Conservation (phyloP, 2,113 vertebrate species). For the Dendrocopos noguchii region DNA sequence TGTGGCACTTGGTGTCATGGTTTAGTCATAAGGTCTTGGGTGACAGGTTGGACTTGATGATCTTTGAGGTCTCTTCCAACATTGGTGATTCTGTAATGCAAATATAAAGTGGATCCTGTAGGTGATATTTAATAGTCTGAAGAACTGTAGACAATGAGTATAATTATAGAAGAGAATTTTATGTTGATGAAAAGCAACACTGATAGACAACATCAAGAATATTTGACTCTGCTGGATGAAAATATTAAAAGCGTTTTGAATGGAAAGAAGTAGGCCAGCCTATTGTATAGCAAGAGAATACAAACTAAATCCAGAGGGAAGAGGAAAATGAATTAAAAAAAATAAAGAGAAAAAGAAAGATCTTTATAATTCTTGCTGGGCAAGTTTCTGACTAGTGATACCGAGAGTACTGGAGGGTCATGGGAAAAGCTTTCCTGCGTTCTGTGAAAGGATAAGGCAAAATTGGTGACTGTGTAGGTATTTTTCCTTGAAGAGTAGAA, state of each 20-base stretch:
- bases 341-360: neutral
- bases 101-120: neutral
- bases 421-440: neutral
- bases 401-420: neutral
- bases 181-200: neutral
- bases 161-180: constrained; percentile 25
- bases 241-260: constrained; percentile 15
- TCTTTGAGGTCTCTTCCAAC: too few species aligned
- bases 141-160: neutral
- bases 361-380: neutral
- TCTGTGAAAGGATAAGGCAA: neutral
- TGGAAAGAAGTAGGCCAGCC: neutral
- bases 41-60: too few species aligned
- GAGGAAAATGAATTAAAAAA: neutral
- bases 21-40: too few species aligned
- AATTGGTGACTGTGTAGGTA: neutral
- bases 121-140: neutral
- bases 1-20: too few species aligned
- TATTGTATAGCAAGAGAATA: neutral
- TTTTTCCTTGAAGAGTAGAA: neutral
- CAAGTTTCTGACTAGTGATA: neutral
- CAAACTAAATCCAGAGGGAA: neutral
- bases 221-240: constrained; percentile 1
- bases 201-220: neutral
- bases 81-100: neutral